phyloP scores from a whole-genome alignment of 2,888 invertebrate genomes.

The Disparrhopalites patrizii region DNA sequence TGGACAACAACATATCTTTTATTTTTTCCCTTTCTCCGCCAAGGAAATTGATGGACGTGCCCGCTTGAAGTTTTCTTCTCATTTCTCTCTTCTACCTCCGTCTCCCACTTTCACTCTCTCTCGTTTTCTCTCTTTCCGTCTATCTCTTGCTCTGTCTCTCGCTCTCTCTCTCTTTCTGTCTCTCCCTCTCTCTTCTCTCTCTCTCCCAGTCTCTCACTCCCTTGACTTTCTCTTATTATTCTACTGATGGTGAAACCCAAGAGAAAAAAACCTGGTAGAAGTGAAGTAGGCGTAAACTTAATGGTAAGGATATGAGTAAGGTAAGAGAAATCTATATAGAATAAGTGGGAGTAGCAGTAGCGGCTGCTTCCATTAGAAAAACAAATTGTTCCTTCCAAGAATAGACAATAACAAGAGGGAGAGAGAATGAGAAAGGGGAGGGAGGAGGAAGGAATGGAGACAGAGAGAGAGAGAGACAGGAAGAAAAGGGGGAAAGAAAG shows the following conservation, averaged over 20 bases:
- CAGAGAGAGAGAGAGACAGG: conserved; percentile 3
- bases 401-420: conserved; percentile 10
- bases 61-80: too few species aligned
- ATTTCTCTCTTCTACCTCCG: too few species aligned
- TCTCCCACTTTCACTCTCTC: too few species aligned
- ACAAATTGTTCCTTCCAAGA: conserved; percentile 3
- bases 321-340: conserved; percentile 1
- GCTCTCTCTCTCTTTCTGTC: background rate
- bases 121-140: too few species aligned
- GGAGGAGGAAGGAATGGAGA: background rate
- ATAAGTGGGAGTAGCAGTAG: too few species aligned
- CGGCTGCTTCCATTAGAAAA: conserved; percentile 4
- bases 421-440: background rate
- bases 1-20: too few species aligned
- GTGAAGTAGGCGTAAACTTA: background rate
- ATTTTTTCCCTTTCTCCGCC: too few species aligned
- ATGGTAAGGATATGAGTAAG: background rate
- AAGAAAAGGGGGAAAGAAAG: background rate
- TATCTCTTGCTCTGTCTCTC: too few species aligned
- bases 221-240: too few species aligned
- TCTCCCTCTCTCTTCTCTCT: background rate
- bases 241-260: background rate
- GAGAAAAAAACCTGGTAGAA: too few species aligned
- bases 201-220: background rate
- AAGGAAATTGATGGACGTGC: too few species aligned